Base-by-base conservation (phyloP, 2,797 vertebrate species). In the Clamator glandarius region DNA sequence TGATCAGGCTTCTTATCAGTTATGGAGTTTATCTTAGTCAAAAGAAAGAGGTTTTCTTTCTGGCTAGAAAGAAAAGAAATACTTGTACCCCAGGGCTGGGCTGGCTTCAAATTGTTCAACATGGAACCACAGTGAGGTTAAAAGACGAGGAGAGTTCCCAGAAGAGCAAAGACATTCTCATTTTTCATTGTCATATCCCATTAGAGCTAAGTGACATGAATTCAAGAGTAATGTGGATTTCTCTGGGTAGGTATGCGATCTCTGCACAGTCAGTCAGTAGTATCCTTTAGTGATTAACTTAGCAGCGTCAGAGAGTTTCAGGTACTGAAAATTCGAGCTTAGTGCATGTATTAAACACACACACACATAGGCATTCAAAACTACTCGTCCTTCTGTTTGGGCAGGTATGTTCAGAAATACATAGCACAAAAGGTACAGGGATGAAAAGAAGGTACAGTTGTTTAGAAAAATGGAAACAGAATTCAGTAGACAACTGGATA, bases 151-250 rank as follows among this genome's bases (percentile, higher is more conserved):
- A 72, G 29, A 52, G 42, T 16, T 90, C 66, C 51, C 70, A 73
- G 78, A n/a, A 83, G 48, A 82, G 33, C 14, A 63, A 73, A 96
- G 16, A 6, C 59, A 84, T 52, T 26, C 61, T 89, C 48, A 68
- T 93, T 92, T 94, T 87, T 90, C 67, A 42, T 84, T 96, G 77
- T 70, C 78, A 69, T 87, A 74, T 46, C 61, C 57, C 55, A 70
- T 94, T 92, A 93, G 20, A 92, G 31, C 2, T 76, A 92, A 85
- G 57, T 84, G 77, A 52, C 24, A n/a, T 46, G n/a, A 87, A 95
- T 77, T 57, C 54, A 79, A 89, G 52, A 46, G 8, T 61, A 76
- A 52, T 2, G 19, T 9, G 2, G 36, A 61, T 88, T 92, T 92
- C 44, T 68, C 51, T 80, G n/a, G n/a, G 36, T n/a, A 55, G 28